Base-by-base conservation (phyloP, 2,113 vertebrate genomes). In the Trochalopteron elliotii region DNA sequence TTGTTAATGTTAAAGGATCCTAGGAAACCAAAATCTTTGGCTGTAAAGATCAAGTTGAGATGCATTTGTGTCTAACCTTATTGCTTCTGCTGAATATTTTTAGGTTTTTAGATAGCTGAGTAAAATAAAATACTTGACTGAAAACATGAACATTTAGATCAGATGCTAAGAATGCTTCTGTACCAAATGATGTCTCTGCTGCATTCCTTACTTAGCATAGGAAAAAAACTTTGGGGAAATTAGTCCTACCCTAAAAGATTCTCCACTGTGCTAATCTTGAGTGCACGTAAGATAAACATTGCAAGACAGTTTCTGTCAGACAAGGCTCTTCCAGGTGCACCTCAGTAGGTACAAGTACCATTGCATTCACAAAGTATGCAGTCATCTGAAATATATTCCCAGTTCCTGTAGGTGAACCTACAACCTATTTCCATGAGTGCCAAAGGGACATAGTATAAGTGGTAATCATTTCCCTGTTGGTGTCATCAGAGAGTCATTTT, bases 301-400 rank as follows among this genome's bases (percentile, higher is more conserved):
- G 11, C 18, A 31, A 52, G 42, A 50, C 74, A n/a, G 17, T 49
- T 17, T 4, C 18, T 55, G 50, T 61, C 31, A 55, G 35, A 42
- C 45, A 31, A 74, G 35, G 19, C 11, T 57, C 28, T 72, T 61
- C 28, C n/a, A 63, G 72, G 9, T 79, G 56, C 30, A 27, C 28
- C 17, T 89, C 31, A 17, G n/a, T 31, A 11, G 23, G 59, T 33
- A n/a, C 14, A 13, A 0, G 0, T 15, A 23, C 27, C 5, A 2
- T 15, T 71, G 65, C 60, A 30, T 39, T 89, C 42, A 11, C 13
- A 16, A 37, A 40, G 19, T 50, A 12, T 24, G 39, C 52, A 30
- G 40, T 56, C 49, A 16, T 57, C 22, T 83, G 65, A 57, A 47
- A 44, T 67, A 24, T 15, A 12, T 52, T 63, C 39, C 28, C 6